phyloP scores from a whole-genome alignment of 2,113 vertebrate species.

The Trochalopteron elliotii region DNA sequence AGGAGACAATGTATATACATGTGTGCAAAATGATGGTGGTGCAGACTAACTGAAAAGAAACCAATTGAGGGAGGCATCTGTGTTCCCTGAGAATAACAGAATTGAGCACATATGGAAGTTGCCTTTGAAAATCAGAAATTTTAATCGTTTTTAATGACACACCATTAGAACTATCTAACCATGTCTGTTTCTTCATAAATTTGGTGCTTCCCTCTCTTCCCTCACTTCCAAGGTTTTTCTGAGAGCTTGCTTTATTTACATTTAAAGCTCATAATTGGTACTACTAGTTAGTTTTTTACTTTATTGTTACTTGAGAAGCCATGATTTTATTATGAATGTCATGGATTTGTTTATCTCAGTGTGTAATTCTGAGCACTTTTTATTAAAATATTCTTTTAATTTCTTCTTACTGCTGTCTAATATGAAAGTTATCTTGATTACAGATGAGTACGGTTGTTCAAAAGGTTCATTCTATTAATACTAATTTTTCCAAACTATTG shows the following conservation, averaged over 20 bases:
- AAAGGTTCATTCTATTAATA: constrained; percentile 77
- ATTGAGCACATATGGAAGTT: neutral
- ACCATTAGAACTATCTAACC: neutral
- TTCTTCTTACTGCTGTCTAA: constrained; percentile 78
- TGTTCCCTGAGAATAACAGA: neutral
- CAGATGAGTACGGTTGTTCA: constrained; percentile 83
- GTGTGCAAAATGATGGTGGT: neutral
- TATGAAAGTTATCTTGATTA: constrained; percentile 85
- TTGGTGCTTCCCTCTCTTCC: neutral
- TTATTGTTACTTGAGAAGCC: neutral
- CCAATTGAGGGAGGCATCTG: neutral
- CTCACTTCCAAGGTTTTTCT: neutral
- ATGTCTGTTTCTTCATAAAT: neutral
- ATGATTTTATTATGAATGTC: neutral
- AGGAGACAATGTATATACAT: neutral
- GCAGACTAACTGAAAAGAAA: neutral
- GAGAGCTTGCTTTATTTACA: neutral
- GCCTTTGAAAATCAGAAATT: neutral
- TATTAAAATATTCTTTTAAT: constrained; percentile 70
- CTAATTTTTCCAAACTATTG: constrained; percentile 41
- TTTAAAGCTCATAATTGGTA: neutral
- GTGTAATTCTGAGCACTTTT: neutral
- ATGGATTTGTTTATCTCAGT: neutral
- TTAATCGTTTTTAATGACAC: neutral
- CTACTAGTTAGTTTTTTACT: neutral